Percentiles rank a stretch among this genome's conserved stretches.
Evolutionary conservation across 2,888 invertebrate species (phyloP).

Genomic region (Temnothorax ravouxi): DNA sequence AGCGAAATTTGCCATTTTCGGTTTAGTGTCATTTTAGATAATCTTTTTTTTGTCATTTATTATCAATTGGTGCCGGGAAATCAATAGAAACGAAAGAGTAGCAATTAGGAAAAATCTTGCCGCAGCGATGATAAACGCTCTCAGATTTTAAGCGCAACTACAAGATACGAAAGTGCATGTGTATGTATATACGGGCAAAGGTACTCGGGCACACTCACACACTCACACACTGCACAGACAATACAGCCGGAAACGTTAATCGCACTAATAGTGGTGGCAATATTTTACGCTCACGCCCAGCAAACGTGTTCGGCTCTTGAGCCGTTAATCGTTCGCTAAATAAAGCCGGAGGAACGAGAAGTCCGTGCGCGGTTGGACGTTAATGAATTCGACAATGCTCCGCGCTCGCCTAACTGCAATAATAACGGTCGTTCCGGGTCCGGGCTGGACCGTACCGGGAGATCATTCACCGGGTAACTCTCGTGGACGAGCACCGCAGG

Average conservation of each 20-base stretch:
- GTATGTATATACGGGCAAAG: not conserved
- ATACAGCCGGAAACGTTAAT: constrained; percentile 55
- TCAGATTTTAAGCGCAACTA: not conserved
- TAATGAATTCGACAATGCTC: constrained; percentile 70
- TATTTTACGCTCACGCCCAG: constrained; percentile 65
- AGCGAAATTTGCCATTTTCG: not conserved
- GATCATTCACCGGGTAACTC: constrained; percentile 64
- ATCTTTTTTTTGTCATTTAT: no score
- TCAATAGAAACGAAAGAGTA: not conserved
- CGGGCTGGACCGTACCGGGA: not conserved
- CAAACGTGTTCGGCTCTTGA: constrained; percentile 52
- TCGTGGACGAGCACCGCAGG: constrained; percentile 47
- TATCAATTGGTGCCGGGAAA: not conserved
- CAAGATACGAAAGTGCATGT: not conserved
- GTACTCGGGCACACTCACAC: constrained; percentile 14
- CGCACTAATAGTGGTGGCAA: constrained; percentile 63
- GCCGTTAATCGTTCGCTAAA: constrained; percentile 72
- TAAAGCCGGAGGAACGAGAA: constrained; percentile 58
- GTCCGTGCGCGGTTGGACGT: constrained; percentile 40
- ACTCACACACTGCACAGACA: not conserved
- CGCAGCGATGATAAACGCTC: constrained; percentile 5
- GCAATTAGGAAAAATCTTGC: constrained; percentile 21
- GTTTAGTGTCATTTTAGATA: not conserved
- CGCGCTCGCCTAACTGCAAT: constrained; percentile 64
- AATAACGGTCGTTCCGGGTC: constrained; percentile 67